Evolutionary conservation across 2,113 vertebrate species (phyloP), one percentile per base, ranked within the genome.

Genomic region (Cairina moschata): DNA sequence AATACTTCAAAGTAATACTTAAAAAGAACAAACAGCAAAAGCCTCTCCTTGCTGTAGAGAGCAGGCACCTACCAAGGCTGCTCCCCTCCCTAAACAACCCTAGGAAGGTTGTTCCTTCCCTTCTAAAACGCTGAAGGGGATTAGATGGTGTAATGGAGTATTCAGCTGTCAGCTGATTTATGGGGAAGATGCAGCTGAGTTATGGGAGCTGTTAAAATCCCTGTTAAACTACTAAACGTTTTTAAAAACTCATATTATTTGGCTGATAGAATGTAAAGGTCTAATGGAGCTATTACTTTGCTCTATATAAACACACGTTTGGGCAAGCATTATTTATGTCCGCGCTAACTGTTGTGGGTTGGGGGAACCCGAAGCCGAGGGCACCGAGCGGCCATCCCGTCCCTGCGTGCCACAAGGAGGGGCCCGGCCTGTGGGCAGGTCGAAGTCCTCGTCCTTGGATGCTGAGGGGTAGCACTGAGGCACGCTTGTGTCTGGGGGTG

Each of bases 161-260:
- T 82, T 88, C 60, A 66, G 1, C 86, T 96, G 77, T 72, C 58
- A 52, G 50, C 36, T 94, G 95, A 95, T 95, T 96, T 94, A 89
- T 3, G 1, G 80, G 34, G 77, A 92, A 93, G 93, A 95, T 89
- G 92, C 73, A 32, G 66, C 22, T 94, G 93, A 97, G 81, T 96
- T 93, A 96, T 66, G 66, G 56, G 69, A 92, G 76, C 88, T 90
- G 90, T 92, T 96, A 92, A 93, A 93, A 92, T 66, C 84, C 88
- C 73, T 72, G 69, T 91, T 94, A 86, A 95, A 91, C 72, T 74
- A 95, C 52, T 93, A 88, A 91, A 91, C 96, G 90, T 95, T 96
- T 96, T 95, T 91, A 48, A 93, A 95, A 97, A 95, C 94, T 93
- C 86, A 0, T 85, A 90, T 93, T 96, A 91, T 96, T 96, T 91